Evolutionary conservation across 2,888 invertebrate genomes (phyloP), one percentile per base, ranked within the genome.

Genomic region (Acheta domesticus): DNA sequence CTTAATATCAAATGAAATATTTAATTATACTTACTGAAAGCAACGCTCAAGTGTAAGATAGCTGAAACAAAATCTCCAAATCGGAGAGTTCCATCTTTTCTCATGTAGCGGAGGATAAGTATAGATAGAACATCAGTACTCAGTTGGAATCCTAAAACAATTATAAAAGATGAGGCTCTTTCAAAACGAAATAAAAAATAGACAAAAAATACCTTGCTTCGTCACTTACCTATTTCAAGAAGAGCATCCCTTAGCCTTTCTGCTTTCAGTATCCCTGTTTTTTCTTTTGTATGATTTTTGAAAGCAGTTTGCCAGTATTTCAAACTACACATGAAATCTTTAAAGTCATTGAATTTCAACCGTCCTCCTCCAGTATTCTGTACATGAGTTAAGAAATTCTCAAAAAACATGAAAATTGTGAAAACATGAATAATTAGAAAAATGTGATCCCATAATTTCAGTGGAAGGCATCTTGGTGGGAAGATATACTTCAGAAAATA

Each of bases 41-140:
- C 95, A 78, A 96, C 92, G 83, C 94, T 95, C 81, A 97, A 89
- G 86, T 96, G 96, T 84, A 97, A 89, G 84, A 97, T 94, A 75
- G 96, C 94, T 1, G 95, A 94, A 2, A 96, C 96, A 86, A 96
- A 97, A 86, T 97, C 97, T 14, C 96, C 96, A 85, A 97, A 95
- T 83, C 97, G 89, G 76, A 97, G 89, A 80, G 96, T 96, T 74
- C 96, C 96, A 86, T 97, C 97, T 86, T 96, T 96, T 82, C 96
- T 90, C 93, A 96, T 96, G 84, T 96, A 96, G 82, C 96, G 90
- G 82, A 96, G 89, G 81, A 96, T 93, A 12, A 97, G 89, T 77
- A 95, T 91, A 12, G 94, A 93, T 85, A 97, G 89, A 49, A 95
- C 94, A 82, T 94, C 93, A 80, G 94, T 94, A 83, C 93, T 96